These are phyloP conservation scores for Oreochromis tanganicae DNA, from an alignment of 2,113 vertebrate species.

Conservation along the genomic window DNA sequence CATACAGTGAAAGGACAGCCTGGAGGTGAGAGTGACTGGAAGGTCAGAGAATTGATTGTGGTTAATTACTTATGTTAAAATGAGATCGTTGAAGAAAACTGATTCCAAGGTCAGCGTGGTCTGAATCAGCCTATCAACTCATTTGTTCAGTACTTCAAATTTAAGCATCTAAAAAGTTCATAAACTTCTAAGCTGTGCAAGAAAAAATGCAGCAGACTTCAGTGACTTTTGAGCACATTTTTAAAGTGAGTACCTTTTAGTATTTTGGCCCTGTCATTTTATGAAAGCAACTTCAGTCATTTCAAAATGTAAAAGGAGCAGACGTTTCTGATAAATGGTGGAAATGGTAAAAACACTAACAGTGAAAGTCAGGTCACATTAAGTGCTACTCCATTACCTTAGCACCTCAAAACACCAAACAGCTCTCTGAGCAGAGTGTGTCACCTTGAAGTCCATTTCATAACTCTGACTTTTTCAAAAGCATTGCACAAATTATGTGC, in stretches of 20 bases:
- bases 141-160: background rate
- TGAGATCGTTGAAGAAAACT: background rate
- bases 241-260: background rate
- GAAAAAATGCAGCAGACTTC: background rate
- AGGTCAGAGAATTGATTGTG: slow-evolving; percentile 8
- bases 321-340: background rate
- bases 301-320: background rate
- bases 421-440: background rate
- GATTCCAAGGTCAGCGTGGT: background rate
- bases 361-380: slow-evolving; percentile 10
- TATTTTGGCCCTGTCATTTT: background rate
- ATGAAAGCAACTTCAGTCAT: background rate
- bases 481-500: background rate
- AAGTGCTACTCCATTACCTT: slow-evolving; percentile 26
- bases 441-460: slow-evolving; percentile 25
- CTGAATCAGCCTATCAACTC: background rate
- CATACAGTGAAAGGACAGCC: background rate
- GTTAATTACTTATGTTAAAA: slow-evolving; percentile 11
- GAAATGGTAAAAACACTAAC: background rate
- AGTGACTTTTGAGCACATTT: background rate
- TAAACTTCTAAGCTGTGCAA: background rate
- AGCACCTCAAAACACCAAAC: background rate
- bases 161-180: background rate
- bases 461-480: background rate
- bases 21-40: background rate